These are phyloP conservation scores for Sepiola atlantica DNA, from an alignment of 2,888 invertebrate genomes.

Conservation along the genomic window DNA sequence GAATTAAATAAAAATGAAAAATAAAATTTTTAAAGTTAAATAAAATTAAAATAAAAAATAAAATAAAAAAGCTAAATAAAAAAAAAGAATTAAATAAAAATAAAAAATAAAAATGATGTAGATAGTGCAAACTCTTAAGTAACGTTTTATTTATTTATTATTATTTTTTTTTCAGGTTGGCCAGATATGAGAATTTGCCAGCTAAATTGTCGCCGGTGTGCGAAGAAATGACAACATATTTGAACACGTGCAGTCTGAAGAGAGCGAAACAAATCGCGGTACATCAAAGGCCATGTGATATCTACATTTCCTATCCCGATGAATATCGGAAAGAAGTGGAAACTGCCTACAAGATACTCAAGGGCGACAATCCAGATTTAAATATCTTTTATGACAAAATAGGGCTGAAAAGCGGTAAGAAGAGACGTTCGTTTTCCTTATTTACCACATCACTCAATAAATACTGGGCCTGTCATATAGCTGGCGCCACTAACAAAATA, in stretches of 20 bases:
- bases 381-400: slow-evolving; percentile 71
- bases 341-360: slow-evolving; percentile 53
- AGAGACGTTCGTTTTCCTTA: neutral
- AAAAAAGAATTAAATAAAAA: too few relatives aligned
- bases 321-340: slow-evolving; percentile 59
- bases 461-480: too few relatives aligned
- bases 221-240: neutral
- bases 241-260: neutral
- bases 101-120: too few relatives aligned
- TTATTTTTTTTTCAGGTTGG: neutral
- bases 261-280: neutral
- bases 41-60: too few relatives aligned
- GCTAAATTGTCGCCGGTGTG: neutral
- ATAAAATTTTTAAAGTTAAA: neutral
- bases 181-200: neutral
- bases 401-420: slow-evolving; percentile 68
- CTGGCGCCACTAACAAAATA: too few relatives aligned
- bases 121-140: too few relatives aligned
- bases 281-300: slow-evolving; percentile 61
- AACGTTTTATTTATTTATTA: neutral
- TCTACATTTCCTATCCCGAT: slow-evolving; percentile 72
- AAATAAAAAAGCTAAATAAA: too few relatives aligned
- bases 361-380: slow-evolving; percentile 58
- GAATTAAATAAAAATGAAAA: too few relatives aligned
- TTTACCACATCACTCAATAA: too few relatives aligned